Conservation (phyloP, 2,797 vertebrate genomes). For the Phoxinus dragarum region DNA sequence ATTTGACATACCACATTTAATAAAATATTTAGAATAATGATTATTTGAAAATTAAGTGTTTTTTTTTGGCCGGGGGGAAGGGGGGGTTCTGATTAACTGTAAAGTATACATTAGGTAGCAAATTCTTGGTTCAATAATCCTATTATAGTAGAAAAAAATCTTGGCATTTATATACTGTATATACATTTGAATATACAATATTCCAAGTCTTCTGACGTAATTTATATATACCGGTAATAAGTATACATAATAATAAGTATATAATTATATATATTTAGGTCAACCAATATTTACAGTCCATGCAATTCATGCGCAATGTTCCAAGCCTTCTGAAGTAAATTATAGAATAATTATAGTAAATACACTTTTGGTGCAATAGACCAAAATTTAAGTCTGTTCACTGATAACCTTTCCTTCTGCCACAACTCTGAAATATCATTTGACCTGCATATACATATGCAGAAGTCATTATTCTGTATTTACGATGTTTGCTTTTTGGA, state of each 20-base stretch:
- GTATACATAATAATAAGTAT: no score
- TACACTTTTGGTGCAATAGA: background rate
- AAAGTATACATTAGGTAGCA: background rate
- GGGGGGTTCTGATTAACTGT: no score
- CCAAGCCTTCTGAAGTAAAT: background rate
- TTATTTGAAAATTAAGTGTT: background rate
- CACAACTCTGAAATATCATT: background rate
- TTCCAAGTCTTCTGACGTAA: no score
- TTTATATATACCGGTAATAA: no score
- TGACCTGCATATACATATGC: background rate
- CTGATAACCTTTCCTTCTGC: background rate
- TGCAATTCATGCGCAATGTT: background rate
- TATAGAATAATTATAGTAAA: no score
- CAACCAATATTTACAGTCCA: background rate
- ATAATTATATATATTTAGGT: background rate
- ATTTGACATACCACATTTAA: no score
- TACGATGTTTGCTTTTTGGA: slow-evolving; percentile 4
- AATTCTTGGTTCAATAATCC: background rate
- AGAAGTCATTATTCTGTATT: background rate
- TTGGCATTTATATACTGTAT: no score
- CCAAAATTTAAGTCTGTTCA: background rate
- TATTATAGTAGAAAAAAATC: no score
- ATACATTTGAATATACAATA: no score
- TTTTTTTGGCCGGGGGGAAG: no score
- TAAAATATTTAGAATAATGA: background rate